Evolutionary conservation across 2,888 invertebrate species (phyloP), one percentile per base, ranked within the genome.

Genomic region (Idaea biselata): DNA sequence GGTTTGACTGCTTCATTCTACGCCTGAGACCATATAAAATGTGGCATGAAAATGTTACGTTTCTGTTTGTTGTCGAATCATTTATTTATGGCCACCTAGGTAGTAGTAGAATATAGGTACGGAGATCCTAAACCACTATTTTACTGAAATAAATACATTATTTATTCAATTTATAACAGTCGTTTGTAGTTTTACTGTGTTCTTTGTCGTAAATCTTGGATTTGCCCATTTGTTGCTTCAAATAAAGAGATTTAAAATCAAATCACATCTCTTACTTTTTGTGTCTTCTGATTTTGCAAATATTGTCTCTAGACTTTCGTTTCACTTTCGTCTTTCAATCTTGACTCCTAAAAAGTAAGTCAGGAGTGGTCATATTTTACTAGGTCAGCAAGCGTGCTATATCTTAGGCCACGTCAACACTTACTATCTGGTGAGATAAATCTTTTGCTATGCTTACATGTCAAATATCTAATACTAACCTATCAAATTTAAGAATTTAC

Each of bases 1-100:
- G 58, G 59, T 55, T 60, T 61, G n/a, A 63, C 18, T 32, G 31
- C 31, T 59, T 54, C 54, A 18, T 63, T 57, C 31, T 57, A 63
- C 44, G 44, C 44, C 44, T 44, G 44, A 44, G 44, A 44, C 44
- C 44, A 44, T 44, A 44, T 44, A 44, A 44, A 44, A 8, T 44
- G 44, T 44, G 44, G 44, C 44, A 44, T 44, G 44, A 44, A 44
- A 44, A 14, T 44, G 44, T 44, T 44, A 44, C 11, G 11, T 44
- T 11, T 44, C 44, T 44, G 44, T 44, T 44, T 44, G 44, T 44
- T 44, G 44, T 44, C 44, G 44, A 44, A 44, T 44, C 44, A 44
- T 44, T 44, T 44, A 44, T 44, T 44, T 44, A 44, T 44, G 44
- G 11, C 14, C 44, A 44, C 44, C 44, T 44, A 44, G 44, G 11